phyloP scores from a whole-genome alignment of 2,888 invertebrate genomes.

The Heliconius hortense region DNA sequence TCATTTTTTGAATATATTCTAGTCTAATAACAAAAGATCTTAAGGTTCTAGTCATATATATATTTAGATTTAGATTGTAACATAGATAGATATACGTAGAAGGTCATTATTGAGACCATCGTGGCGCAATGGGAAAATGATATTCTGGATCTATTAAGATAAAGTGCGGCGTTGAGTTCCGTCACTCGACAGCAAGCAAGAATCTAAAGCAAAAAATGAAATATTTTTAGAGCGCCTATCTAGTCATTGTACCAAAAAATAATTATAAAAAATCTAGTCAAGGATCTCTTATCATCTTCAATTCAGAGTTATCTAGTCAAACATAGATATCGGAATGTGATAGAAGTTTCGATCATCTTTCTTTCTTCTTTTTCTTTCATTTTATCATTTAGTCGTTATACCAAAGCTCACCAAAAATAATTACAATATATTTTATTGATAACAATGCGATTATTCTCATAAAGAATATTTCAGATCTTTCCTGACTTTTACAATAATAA shows the following conservation, averaged over 20 bases:
- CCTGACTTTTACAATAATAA: not conserved
- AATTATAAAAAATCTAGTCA: not conserved
- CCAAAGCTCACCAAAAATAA: not conserved
- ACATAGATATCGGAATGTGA: not conserved
- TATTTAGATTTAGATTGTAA: not conserved
- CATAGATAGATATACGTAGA: not conserved
- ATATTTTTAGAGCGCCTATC: not conserved
- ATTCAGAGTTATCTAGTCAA: not conserved
- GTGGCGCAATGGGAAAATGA: no score
- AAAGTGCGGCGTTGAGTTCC: no score
- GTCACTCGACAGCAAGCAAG: no score
- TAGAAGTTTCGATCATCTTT: no score
- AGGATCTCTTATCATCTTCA: not conserved
- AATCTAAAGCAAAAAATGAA: not conserved
- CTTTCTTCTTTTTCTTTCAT: no score
- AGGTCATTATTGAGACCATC: not conserved
- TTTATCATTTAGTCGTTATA: not conserved
- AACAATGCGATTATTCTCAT: no score
- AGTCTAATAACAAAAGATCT: constrained; percentile 14
- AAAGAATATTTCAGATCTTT: not conserved
- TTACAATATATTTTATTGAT: not conserved
- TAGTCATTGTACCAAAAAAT: not conserved
- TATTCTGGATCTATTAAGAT: no score
- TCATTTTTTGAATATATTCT: not conserved
- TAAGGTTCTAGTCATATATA: constrained; percentile 9